phyloP scores from a whole-genome alignment of 2,888 invertebrate species.

The Acanthopleura granulata region DNA sequence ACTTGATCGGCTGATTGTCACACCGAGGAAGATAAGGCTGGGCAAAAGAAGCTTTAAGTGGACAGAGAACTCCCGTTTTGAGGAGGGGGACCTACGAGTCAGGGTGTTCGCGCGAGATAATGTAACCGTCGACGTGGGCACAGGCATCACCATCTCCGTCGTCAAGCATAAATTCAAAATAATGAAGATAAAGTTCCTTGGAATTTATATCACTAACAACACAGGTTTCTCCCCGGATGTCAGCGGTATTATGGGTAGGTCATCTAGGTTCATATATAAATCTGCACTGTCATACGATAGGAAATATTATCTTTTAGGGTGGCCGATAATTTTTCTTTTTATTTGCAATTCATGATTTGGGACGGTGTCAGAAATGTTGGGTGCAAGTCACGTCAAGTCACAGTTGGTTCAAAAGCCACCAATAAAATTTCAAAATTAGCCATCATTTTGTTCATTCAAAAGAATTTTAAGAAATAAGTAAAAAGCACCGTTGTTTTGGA shows the following conservation, averaged over 20 bases:
- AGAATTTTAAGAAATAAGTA: too few relatives aligned
- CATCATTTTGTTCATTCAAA: too few relatives aligned
- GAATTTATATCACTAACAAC: neutral
- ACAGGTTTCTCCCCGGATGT: conserved; percentile 8
- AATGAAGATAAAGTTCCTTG: conserved; percentile 6
- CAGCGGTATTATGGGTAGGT: conserved; percentile 8
- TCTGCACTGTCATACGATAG: too few relatives aligned
- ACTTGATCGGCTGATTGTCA: neutral
- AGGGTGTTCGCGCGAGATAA: neutral
- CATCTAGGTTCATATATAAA: too few relatives aligned
- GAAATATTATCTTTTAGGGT: too few relatives aligned
- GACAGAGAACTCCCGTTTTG: neutral
- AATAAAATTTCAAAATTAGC: too few relatives aligned
- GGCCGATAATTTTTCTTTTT: too few relatives aligned
- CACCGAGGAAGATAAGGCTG: conserved; percentile 6
- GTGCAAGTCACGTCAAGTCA: too few relatives aligned
- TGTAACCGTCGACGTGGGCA: neutral
- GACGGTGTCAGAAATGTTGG: too few relatives aligned
- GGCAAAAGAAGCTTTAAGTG: neutral
- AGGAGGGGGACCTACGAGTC: neutral
- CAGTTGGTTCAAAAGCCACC: too few relatives aligned
- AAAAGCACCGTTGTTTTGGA: too few relatives aligned
- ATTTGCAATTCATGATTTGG: too few relatives aligned
- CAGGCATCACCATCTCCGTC: neutral
- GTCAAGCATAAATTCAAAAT: conserved; percentile 11